These are phyloP conservation scores for Heterochromis multidens DNA, from an alignment of 2,113 vertebrate species.

Conservation along the genomic window DNA sequence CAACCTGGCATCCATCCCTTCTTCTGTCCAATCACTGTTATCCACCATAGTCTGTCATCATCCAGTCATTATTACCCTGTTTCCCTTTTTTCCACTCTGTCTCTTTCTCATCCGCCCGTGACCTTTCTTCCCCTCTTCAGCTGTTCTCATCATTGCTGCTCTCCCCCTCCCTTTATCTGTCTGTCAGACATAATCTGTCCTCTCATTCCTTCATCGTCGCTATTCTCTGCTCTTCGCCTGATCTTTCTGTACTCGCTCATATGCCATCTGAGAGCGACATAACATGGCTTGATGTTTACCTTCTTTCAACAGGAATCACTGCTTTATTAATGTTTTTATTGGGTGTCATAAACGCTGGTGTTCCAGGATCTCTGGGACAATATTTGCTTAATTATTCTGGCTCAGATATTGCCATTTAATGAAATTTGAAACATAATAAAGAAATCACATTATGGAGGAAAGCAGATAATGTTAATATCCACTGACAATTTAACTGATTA, in stretches of 20 bases:
- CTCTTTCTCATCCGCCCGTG: neutral
- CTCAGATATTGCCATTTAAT: conserved; percentile 70
- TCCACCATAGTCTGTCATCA: conserved; percentile 4
- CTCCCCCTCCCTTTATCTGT: conserved; percentile 32
- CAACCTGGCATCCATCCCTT: conserved; percentile 4
- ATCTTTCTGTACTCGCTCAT: neutral
- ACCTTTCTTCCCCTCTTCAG: conserved; percentile 40
- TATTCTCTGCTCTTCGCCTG: neutral
- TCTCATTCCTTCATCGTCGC: neutral
- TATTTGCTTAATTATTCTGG: conserved; percentile 71
- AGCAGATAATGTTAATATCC: conserved; percentile 60
- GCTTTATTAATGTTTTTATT: conserved; percentile 72
- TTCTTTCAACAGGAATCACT: conserved; percentile 49
- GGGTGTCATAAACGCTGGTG: conserved; percentile 40
- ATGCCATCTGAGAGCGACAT: neutral
- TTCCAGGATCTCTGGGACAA: conserved; percentile 43
- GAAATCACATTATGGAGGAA: conserved; percentile 62
- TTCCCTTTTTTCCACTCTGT: neutral
- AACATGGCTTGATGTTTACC: conserved; percentile 56
- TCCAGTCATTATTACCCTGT: neutral
- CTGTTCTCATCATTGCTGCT: conserved; percentile 21
- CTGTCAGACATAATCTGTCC: conserved; percentile 36
- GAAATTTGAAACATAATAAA: conserved; percentile 71
- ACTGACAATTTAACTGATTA: conserved; percentile 66
- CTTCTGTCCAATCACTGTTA: conserved; percentile 5